A percentile compares a stretch with the other conserved stretches of the same genome.
phyloP scores from a whole-genome alignment of 2,888 invertebrate species.

The Balanococcus diminutus region DNA sequence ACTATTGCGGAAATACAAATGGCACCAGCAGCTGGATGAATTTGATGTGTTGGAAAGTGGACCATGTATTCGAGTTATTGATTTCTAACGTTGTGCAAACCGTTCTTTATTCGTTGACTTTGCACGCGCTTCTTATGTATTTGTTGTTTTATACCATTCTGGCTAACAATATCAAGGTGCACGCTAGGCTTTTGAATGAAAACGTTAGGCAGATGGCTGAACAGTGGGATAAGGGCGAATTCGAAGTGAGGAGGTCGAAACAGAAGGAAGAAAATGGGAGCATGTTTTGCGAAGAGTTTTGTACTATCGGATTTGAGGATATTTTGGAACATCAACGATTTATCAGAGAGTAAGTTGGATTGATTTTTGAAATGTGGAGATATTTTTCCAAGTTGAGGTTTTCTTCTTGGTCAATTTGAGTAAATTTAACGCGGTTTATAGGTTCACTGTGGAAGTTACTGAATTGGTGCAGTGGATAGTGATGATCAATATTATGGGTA shows the following conservation, averaged over 20 bases:
- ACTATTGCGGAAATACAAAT: not conserved
- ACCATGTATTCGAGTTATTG: not conserved
- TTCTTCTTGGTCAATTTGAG: not conserved
- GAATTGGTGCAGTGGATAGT: conserved; percentile 3
- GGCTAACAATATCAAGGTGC: not conserved
- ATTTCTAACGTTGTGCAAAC: not conserved
- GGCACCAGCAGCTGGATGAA: not conserved
- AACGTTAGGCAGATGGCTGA: not conserved
- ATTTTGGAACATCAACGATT: not conserved
- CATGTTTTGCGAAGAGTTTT: not conserved
- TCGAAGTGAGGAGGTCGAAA: not conserved
- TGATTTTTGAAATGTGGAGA: not conserved
- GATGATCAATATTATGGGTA: conserved; percentile 21
- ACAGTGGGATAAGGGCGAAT: not conserved
- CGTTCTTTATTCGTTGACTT: not conserved
- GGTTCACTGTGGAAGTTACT: not conserved
- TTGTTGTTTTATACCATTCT: conserved; percentile 10
- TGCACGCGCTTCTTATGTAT: conserved; percentile 4
- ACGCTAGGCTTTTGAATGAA: not conserved
- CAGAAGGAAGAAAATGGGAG: not conserved
- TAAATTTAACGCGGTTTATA: not conserved
- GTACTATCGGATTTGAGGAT: not conserved
- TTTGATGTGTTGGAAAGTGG: not conserved
- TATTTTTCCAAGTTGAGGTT: too few relatives aligned
- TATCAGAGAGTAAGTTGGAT: conserved; percentile 4